Evolutionary conservation across 1,140 invertebrate species (phyloP).

Genomic region (Catajapyx aquilonaris): DNA sequence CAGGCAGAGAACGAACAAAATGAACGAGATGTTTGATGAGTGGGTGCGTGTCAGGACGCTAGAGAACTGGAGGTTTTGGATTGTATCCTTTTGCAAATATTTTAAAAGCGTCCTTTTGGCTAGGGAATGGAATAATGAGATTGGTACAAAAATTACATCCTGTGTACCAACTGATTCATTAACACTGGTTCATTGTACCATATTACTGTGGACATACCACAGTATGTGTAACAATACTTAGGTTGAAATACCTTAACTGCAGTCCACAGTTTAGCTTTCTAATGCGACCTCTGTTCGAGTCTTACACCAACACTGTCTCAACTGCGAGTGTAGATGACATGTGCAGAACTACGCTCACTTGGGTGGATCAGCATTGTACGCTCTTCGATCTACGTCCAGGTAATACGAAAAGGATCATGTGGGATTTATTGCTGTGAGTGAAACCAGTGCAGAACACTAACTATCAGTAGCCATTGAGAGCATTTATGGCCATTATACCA

Average conservation of each 20-base stretch:
- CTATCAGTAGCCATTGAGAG: too few species aligned
- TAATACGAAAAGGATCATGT: conserved; percentile 25
- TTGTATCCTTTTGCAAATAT: conserved; percentile 48
- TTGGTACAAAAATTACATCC: too few species aligned
- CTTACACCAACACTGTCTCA: conserved; percentile 77
- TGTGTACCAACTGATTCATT: too few species aligned
- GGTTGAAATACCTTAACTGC: conserved; percentile 21
- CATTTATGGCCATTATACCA: too few species aligned
- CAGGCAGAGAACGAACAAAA: conserved; percentile 65
- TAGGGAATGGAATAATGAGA: too few species aligned
- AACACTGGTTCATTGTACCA: too few species aligned
- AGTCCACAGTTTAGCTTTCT: conserved; percentile 67
- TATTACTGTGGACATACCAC: too few species aligned
- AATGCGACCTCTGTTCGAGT: conserved; percentile 62
- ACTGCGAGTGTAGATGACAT: conserved; percentile 78
- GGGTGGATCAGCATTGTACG: conserved; percentile 92
- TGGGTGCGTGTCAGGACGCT: conserved; percentile 68
- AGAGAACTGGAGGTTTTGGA: conserved; percentile 96
- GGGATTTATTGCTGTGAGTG: too few species aligned
- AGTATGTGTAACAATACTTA: too few species aligned
- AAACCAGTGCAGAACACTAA: too few species aligned
- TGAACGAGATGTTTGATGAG: conserved; percentile 85
- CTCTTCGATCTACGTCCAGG: conserved; percentile 77
- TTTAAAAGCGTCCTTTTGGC: too few species aligned
- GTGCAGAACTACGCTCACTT: conserved; percentile 70